These are phyloP conservation scores for Pelvicachromis taeniatus DNA, from an alignment of 2,113 vertebrate species.

Conservation along the genomic window DNA sequence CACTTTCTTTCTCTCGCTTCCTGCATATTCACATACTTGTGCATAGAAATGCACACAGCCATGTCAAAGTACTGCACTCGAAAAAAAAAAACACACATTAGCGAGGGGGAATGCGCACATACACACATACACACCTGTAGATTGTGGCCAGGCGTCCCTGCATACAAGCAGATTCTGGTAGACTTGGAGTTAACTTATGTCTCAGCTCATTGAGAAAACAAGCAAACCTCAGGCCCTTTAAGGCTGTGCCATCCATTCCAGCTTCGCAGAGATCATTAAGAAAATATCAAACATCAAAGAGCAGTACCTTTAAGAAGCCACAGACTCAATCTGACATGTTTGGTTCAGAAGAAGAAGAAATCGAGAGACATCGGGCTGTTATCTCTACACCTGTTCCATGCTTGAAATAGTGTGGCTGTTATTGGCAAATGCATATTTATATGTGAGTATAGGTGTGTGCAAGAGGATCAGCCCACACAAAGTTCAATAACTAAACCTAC, in stretches of 20 bases:
- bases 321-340: background rate
- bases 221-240: slow-evolving; percentile 8
- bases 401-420: background rate
- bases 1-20: background rate
- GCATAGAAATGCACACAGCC: background rate
- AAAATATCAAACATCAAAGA: background rate
- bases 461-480: background rate
- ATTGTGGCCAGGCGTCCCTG: background rate
- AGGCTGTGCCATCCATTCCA: background rate
- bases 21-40: background rate
- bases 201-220: slow-evolving; percentile 49
- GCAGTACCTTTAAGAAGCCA: background rate
- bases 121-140: background rate
- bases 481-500: background rate
- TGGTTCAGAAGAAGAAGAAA: background rate
- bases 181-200: background rate
- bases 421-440: background rate
- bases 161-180: background rate
- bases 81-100: background rate
- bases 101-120: background rate
- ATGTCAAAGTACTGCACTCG: background rate
- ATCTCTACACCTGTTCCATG: background rate
- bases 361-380: background rate
- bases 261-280: slow-evolving; percentile 8
- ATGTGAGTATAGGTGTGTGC: background rate